These are phyloP conservation scores for Apamea monoglypha DNA, from an alignment of 2,888 invertebrate species.

Conservation along the genomic window DNA sequence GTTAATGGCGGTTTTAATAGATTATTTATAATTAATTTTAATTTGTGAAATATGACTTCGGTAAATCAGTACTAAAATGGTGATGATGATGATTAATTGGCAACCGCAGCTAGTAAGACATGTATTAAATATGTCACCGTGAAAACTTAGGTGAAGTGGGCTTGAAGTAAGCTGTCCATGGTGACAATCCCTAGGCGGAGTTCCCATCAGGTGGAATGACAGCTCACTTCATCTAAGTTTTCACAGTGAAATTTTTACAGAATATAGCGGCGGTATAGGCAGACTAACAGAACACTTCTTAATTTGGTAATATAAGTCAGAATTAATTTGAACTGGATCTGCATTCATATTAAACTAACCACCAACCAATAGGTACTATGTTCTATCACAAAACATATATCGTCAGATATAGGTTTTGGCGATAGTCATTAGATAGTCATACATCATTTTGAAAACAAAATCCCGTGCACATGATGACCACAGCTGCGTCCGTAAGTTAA, in stretches of 20 bases:
- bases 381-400: no score
- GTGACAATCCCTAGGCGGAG: not conserved
- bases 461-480: no score
- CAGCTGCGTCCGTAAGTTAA: no score
- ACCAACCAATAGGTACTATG: no score
- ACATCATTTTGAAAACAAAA: no score
- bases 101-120: not conserved
- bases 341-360: not conserved
- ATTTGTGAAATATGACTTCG: not conserved
- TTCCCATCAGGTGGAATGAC: not conserved
- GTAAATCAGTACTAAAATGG: not conserved
- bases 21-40: not conserved
- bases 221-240: not conserved
- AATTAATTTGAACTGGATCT: not conserved
- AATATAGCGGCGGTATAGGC: not conserved
- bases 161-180: not conserved
- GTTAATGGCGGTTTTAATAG: not conserved
- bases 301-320: not conserved
- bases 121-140: no score
- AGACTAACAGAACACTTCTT: no score
- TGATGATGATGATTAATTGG: not conserved
- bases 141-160: no score
- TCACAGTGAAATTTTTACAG: not conserved
- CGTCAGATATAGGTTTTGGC: no score
- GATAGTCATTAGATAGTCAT: no score